These are phyloP conservation scores for Eubucco bourcierii DNA, from an alignment of 2,113 vertebrate species.

Conservation along the genomic window DNA sequence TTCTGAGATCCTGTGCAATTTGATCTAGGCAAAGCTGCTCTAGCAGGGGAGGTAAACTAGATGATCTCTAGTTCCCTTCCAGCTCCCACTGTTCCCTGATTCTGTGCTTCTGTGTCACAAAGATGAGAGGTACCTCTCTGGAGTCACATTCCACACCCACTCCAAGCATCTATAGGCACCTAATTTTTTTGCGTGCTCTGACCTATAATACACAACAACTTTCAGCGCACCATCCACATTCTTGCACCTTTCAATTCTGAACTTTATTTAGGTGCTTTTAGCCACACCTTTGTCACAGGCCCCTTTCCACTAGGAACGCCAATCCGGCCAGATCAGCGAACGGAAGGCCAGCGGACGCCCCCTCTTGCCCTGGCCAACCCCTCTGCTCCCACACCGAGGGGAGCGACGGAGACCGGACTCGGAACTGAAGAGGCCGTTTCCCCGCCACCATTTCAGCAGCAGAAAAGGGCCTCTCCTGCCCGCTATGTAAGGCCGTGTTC, in stretches of 20 bases:
- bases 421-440: neutral
- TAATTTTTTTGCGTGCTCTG: rapidly evolving
- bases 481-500: neutral
- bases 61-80: too few species aligned
- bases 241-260: rapidly evolving
- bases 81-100: too few species aligned
- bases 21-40: too few species aligned
- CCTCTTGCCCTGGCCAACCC: rapidly evolving
- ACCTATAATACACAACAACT: rapidly evolving
- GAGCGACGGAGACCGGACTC: too few species aligned
- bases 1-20: too few species aligned
- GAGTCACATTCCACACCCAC: neutral
- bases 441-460: neutral
- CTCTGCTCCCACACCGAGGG: neutral
- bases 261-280: rapidly evolving
- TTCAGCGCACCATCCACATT: rapidly evolving
- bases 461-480: neutral
- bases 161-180: rapidly evolving
- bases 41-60: too few species aligned
- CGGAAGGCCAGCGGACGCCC: rapidly evolving
- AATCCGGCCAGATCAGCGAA: rapidly evolving
- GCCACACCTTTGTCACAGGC: neutral
- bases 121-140: rapidly evolving
- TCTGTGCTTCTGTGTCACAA: too few species aligned
- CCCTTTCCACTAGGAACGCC: rapidly evolving